phyloP scores from a whole-genome alignment of 2,888 invertebrate species.

The Erebia palarica region DNA sequence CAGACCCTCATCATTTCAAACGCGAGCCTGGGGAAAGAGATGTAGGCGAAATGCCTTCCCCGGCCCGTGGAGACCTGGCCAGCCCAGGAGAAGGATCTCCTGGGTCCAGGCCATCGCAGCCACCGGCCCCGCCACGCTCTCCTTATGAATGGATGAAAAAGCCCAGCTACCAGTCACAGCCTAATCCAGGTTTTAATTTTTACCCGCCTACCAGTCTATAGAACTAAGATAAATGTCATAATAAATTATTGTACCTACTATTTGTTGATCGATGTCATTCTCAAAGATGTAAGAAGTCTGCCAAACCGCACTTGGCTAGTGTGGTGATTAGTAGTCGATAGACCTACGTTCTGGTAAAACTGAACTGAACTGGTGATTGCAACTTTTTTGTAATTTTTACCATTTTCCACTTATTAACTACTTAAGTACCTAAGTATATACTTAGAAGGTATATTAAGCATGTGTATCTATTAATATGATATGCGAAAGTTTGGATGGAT shows the following conservation, averaged over 20 bases:
- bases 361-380: too few relatives aligned
- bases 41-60: constrained; percentile 73
- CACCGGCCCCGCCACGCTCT: constrained; percentile 88
- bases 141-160: constrained; percentile 97
- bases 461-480: too few relatives aligned
- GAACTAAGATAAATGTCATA: not conserved
- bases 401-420: too few relatives aligned
- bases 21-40: constrained; percentile 72
- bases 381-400: too few relatives aligned
- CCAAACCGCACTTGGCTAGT: too few relatives aligned
- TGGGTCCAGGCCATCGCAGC: constrained; percentile 73
- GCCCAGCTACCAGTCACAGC: constrained; percentile 91
- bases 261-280: too few relatives aligned
- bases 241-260: not conserved
- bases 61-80: constrained; percentile 79
- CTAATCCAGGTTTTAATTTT: constrained; percentile 88
- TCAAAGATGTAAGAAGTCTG: too few relatives aligned
- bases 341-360: too few relatives aligned
- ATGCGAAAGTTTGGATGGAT: too few relatives aligned
- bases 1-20: constrained; percentile 76
- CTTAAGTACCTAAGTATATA: too few relatives aligned
- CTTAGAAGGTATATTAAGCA: too few relatives aligned
- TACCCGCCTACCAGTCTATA: constrained; percentile 46
- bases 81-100: constrained; percentile 81
- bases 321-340: too few relatives aligned